A percentile compares a stretch with the other conserved stretches of the same genome.
Conservation (phyloP, 2,888 invertebrate species). For the Periphyllus acericola region DNA sequence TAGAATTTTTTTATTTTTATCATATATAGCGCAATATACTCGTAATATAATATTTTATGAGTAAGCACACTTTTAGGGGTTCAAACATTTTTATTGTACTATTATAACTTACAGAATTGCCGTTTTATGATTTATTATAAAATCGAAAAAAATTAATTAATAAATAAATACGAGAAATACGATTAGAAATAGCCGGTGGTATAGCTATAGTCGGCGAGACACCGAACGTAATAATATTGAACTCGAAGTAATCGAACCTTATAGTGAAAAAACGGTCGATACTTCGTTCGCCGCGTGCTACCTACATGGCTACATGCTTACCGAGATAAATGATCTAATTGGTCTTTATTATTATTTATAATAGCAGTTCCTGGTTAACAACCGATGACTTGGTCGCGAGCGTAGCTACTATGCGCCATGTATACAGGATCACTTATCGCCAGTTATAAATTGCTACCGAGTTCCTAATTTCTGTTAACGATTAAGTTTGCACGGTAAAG, state of each 20-base stretch:
- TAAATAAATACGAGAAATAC: not conserved
- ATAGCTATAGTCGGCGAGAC: no score
- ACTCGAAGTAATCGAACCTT: not conserved
- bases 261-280: not conserved
- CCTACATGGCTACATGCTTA: not conserved
- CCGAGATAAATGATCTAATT: not conserved
- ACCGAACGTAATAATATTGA: not conserved
- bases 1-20: not conserved
- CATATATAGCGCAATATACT: not conserved
- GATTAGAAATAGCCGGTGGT: not conserved
- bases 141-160: not conserved
- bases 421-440: conserved; percentile 24
- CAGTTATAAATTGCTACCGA: not conserved
- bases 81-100: not conserved
- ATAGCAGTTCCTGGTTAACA: not conserved
- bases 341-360: conserved; percentile 28
- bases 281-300: not conserved
- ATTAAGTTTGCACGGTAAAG: not conserved
- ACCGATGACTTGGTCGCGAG: not conserved
- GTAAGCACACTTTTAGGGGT: not conserved
- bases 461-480: conserved; percentile 8
- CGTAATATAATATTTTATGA: not conserved
- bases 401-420: no score
- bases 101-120: not conserved
- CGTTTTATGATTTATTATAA: not conserved